Evolutionary conservation across 2,888 invertebrate genomes (phyloP).

Genomic region (Minunthozetes semirufus): DNA sequence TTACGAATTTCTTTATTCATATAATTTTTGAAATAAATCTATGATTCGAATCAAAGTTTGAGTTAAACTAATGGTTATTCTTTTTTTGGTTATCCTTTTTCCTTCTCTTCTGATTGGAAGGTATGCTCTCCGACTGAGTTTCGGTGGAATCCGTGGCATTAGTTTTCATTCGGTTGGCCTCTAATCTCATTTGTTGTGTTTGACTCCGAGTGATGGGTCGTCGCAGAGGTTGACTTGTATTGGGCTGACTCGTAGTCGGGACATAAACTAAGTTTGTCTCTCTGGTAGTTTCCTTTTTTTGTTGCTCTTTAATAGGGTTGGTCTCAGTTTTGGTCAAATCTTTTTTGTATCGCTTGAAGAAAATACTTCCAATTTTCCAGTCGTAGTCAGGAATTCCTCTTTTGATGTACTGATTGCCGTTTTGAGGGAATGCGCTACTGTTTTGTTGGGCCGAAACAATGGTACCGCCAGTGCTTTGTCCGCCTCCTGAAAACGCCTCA

Average conservation of each 20-base stretch:
- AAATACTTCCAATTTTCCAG: constrained; percentile 1
- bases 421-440: background rate
- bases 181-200: background rate
- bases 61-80: too few relatives aligned
- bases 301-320: too few relatives aligned
- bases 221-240: background rate
- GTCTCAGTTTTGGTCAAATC: background rate
- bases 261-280: too few relatives aligned
- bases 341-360: constrained; percentile 10
- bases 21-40: too few relatives aligned
- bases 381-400: constrained; percentile 28
- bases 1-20: background rate
- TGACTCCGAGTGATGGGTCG: background rate
- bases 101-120: background rate
- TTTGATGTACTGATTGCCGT: background rate
- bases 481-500: background rate
- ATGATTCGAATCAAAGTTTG: too few relatives aligned
- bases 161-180: background rate
- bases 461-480: background rate
- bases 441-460: background rate
- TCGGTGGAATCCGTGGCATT: background rate
- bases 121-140: too few relatives aligned
- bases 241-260: background rate
- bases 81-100: too few relatives aligned
- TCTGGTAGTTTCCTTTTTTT: too few relatives aligned